Percentiles rank a stretch among this genome's conserved stretches.
Conservation (phyloP, 2,797 vertebrate species). For the Tragopan temminckii region DNA sequence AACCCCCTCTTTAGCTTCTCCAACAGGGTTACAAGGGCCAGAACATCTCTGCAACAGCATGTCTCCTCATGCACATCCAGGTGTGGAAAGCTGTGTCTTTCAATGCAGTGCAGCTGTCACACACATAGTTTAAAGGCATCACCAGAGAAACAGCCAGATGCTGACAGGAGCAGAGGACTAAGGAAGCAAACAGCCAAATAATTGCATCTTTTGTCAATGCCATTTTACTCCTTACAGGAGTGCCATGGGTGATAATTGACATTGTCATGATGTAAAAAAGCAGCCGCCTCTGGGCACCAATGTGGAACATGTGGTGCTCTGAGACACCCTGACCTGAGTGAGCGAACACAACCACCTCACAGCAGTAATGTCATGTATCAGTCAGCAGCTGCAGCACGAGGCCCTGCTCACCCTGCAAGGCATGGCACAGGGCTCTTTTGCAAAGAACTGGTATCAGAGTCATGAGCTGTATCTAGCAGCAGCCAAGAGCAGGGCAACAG, state of each 20-base stretch:
- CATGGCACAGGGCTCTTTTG: rapidly evolving
- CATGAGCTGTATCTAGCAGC: not conserved
- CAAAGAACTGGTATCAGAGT: not conserved
- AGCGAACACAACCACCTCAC: not conserved
- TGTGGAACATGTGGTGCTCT: not conserved
- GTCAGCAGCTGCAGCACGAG: not conserved
- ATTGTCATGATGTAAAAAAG: not conserved
- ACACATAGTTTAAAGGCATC: not conserved
- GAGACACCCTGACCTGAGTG: not conserved
- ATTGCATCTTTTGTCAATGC: not conserved
- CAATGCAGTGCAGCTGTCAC: rapidly evolving
- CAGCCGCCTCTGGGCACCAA: not conserved
- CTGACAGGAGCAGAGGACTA: not conserved
- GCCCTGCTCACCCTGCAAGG: rapidly evolving
- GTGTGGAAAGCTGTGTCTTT: not conserved
- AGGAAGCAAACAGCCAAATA: slow-evolving; percentile 7
- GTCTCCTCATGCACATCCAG: rapidly evolving
- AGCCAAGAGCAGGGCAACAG: rapidly evolving
- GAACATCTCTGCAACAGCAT: not conserved
- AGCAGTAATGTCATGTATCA: not conserved
- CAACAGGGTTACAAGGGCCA: not conserved
- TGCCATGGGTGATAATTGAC: slow-evolving; percentile 29
- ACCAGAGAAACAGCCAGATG: rapidly evolving
- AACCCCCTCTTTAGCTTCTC: rapidly evolving
- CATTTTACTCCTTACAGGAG: not conserved